A percentile compares a stretch with the other conserved stretches of the same genome.
phyloP scores from a whole-genome alignment of 2,888 invertebrate species.

The Macropis europaea region DNA sequence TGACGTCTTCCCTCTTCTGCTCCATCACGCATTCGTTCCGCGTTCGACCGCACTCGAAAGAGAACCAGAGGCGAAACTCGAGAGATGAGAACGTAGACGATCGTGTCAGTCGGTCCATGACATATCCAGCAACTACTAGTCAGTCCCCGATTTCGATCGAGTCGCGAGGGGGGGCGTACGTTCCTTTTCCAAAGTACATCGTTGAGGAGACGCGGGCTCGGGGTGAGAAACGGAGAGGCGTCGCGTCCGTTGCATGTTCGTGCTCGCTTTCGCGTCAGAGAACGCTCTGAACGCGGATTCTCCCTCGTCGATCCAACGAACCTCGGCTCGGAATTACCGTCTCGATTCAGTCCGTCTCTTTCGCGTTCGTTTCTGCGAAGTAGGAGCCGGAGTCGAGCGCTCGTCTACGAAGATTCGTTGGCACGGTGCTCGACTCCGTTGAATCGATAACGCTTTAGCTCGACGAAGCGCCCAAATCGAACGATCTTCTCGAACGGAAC shows the following conservation, averaged over 20 bases:
- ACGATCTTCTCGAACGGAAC: slow-evolving; percentile 9
- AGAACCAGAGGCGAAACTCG: not conserved
- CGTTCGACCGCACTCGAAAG: not conserved
- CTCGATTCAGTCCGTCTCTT: no score
- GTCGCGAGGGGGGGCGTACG: slow-evolving; percentile 27
- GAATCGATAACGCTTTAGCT: not conserved
- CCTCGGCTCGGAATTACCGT: no score
- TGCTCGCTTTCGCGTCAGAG: slow-evolving; percentile 70
- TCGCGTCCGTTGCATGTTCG: slow-evolving; percentile 74
- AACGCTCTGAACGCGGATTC: slow-evolving; percentile 23
- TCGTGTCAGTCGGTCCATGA: slow-evolving; percentile 48
- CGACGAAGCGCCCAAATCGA: slow-evolving; percentile 7
- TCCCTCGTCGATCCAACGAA: slow-evolving; percentile 3
- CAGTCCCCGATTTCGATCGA: slow-evolving; percentile 73
- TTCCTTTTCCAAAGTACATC: slow-evolving; percentile 1
- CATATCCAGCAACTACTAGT: slow-evolving; percentile 79
- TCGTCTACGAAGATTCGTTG: no score
- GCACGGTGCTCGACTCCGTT: not conserved
- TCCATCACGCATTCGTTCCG: not conserved
- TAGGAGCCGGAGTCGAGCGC: not conserved
- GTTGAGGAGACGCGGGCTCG: not conserved
- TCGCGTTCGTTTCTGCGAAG: not conserved
- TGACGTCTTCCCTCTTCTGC: slow-evolving; percentile 2
- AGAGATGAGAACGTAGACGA: not conserved
- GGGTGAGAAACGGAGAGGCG: not conserved